Evolutionary conservation across 2,113 vertebrate genomes (phyloP), one percentile per base, ranked within the genome.

Genomic region (Sylvia atricapilla): DNA sequence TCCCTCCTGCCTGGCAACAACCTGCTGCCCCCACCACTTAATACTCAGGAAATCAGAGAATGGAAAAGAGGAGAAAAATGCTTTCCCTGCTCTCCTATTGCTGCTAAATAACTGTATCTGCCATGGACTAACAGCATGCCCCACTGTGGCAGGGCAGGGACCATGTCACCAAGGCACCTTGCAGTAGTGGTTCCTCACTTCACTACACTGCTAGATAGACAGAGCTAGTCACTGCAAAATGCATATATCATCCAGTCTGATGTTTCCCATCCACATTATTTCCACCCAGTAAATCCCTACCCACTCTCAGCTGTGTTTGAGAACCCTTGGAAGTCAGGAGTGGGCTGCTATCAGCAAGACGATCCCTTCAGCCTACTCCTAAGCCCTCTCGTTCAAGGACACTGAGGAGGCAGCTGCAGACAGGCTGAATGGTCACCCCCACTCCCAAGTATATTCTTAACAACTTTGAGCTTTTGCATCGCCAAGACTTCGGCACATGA

Each of bases 321-420:
- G 70, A 90, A 56, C 52, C 39, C 64, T 59, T 27, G 52, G 79
- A 78, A 94, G 72, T 25, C 43, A 58, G 72, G 50, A 92, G 93
- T 67, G 56, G 91, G 93, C 83, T 87, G 95, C 64, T 67, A 83
- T 59, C 64, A 49, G 80, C 60, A 70, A 86, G 93, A 90, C 83
- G 89, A 90, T 93, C 87, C 80, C 79, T 58, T 22, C 91, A 59
- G 79, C 64, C 68, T 56, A 25, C 56, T 78, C 56, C 60, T 63
- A n/a, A 92, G 37, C 55, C 69, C 83, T 84, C 86, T 21, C 60
- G 55, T 31, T 93, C 95, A 95, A 95, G 95, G 94, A 94, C 95
- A 93, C 35, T 4, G 52, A 47, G 62, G 47, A 92, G 84, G 89
- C 89, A 93, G 89, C 96, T 93, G 89, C 83, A 87, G 76, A 81